Evolutionary conservation across 2,113 vertebrate genomes (phyloP), one percentile per base, ranked within the genome.

Genomic region (Tauraco erythrolophus): DNA sequence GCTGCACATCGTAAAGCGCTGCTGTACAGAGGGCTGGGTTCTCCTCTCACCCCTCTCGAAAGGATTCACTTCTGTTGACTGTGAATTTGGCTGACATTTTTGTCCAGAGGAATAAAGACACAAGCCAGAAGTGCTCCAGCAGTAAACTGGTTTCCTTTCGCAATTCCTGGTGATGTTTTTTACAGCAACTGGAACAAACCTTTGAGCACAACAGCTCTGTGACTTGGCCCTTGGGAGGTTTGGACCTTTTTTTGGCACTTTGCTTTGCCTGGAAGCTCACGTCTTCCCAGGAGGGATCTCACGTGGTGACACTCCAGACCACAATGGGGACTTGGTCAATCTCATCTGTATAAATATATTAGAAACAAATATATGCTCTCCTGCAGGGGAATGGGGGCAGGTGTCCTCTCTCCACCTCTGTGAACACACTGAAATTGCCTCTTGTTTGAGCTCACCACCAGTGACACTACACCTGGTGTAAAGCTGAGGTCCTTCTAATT

Each of bases 1-100:
- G 43, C 86, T 22, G 58, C 2, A 0, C 3, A 0, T 58, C 56
- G 31, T 46, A 14, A 21, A 30, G 43, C 3, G 1, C 70, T 41
- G 56, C 70, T 5, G 1, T 45, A 1, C 2, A 2, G 33, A 65
- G 15, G 30, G 23, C 56, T 50, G 58, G 53, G 14, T 39, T 72
- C 71, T 74, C 68, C 19, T 24, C 62, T 80, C 7, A 0, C 19
- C 39, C 68, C 35, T 88, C 39, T 57, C 54, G 8, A n/a, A 65
- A 33, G 56, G 56, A 18, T 65, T 71, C 31, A 5, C 48, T 57
- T 83, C 77, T 79, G 14, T 41, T 82, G 66, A 13, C 61, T 56
- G 9, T 62, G 88, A 37, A 39, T 62, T 39, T 84, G 41, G 50
- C 7, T 11, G 7, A 35, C 0, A 1, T 45, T 68, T 51, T 60